Base-by-base conservation (phyloP, 1,140 invertebrate genomes). In the Muscidifurax raptorellus region DNA sequence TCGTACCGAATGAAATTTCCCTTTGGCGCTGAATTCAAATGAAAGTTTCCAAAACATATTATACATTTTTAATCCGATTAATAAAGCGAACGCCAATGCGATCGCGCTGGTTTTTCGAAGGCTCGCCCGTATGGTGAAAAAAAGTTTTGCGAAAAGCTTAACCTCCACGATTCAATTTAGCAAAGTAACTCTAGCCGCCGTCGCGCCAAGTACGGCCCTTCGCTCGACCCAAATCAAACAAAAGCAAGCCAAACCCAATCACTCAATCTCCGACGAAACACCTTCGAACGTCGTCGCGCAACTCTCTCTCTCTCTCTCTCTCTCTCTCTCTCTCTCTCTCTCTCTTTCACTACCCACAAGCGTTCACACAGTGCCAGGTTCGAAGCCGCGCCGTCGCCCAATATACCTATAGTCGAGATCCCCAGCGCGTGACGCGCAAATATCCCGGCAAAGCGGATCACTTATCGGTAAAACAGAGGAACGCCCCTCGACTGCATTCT, bases 371-470 rank as follows among this genome's bases (percentile, higher is more conserved):
- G 7, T 9, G 7, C 7, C 36, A 40, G 36, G 44, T 47, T 47
- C 44, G 44, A 47, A 47, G 44, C 44, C 44, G 2, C 44, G 15
- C 44, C 12, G 44, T 47, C 44, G 44, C 15, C 15, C 12, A 15
- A 47, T 59, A 59, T 59, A 59, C 52, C 1, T 59, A 59, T 7
- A 22, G 52, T 59, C 52, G 52, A 22, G 52, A 59, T 59, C 7
- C 18, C 18, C 18, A 59, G 52, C 52, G 52, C 52, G 52, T 4
- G 22, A n/a, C 9, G 66, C 66, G 27, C 66, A 27, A 27, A 18
- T 4, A 30, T 69, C 66, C 25, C 13, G 66, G 66, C 66, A 69
- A 69, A 69, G 66, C 66, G 66, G 66, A 69, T 69, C 66, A 30
- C 66, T 30, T 69, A 30, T 27, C 66, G 66, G 25, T 69, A 30